Percentiles rank a stretch among this genome's conserved stretches.
Evolutionary conservation across 1,140 invertebrate genomes (phyloP).

Genomic region (Nilaparvata lugens): DNA sequence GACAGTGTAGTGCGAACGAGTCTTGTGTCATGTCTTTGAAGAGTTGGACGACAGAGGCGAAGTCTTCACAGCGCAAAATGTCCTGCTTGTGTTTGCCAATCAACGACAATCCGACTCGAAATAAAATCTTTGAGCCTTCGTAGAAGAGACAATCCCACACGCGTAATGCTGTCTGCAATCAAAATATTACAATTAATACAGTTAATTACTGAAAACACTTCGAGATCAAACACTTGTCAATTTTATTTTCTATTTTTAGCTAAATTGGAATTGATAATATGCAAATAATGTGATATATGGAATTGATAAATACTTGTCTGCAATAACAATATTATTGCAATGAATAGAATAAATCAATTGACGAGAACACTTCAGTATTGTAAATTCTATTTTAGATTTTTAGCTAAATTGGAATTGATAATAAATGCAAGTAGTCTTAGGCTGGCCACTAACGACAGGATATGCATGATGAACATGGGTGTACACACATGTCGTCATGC

Average conservation of each 20-base stretch:
- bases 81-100: constrained; percentile 60
- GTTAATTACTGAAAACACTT: background rate
- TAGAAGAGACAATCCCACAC: constrained; percentile 94
- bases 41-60: constrained; percentile 59
- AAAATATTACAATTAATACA: constrained; percentile 7
- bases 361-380: too few relatives aligned
- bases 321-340: too few relatives aligned
- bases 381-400: too few relatives aligned
- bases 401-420: too few relatives aligned
- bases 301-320: too few relatives aligned
- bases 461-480: too few relatives aligned
- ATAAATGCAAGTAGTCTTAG: too few relatives aligned
- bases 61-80: constrained; percentile 63
- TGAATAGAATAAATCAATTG: too few relatives aligned
- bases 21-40: constrained; percentile 69
- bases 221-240: background rate
- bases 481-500: too few relatives aligned
- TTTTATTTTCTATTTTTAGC: background rate
- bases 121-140: constrained; percentile 82
- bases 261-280: background rate
- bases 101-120: constrained; percentile 76
- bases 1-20: constrained; percentile 63
- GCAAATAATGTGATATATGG: background rate
- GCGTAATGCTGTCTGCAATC: constrained; percentile 67
- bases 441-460: too few relatives aligned